These are phyloP conservation scores for Gavia stellata DNA, from an alignment of 2,113 vertebrate species.

Conservation along the genomic window DNA sequence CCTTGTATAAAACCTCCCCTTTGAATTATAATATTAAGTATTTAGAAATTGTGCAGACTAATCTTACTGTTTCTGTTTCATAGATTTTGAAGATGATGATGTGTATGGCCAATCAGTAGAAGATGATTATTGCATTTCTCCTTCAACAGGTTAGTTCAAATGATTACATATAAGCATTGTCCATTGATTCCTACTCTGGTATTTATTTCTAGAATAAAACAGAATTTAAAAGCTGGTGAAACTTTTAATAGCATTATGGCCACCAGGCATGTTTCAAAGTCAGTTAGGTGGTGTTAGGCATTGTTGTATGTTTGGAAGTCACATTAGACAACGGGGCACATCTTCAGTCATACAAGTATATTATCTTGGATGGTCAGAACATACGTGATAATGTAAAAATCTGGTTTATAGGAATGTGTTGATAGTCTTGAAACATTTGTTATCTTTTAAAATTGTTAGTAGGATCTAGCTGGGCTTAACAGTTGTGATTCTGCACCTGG, in stretches of 20 bases:
- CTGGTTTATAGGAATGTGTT: background rate
- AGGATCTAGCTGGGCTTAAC: background rate
- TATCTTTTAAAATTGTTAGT: background rate
- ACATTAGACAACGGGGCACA: background rate
- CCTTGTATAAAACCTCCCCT: background rate
- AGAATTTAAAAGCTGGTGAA: background rate
- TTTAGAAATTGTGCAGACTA: background rate
- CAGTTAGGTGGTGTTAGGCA: background rate
- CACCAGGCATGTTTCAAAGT: too few species aligned
- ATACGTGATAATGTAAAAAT: background rate
- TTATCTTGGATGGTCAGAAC: background rate
- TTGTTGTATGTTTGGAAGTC: background rate
- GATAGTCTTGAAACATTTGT: background rate
- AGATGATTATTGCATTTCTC: constrained; percentile 97
- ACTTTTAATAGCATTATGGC: too few species aligned
- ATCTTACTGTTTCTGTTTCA: constrained; percentile 19
- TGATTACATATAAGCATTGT: background rate
- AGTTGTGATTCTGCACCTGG: background rate
- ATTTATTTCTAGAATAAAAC: background rate
- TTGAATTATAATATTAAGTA: background rate
- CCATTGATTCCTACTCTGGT: background rate
- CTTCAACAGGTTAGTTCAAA: constrained; percentile 89
- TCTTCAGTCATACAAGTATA: rapidly evolving
- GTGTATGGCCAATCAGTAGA: constrained; percentile 95
- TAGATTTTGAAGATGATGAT: constrained; percentile 98